phyloP scores from a whole-genome alignment of 2,113 vertebrate species.

The Hydropotes inermis region DNA sequence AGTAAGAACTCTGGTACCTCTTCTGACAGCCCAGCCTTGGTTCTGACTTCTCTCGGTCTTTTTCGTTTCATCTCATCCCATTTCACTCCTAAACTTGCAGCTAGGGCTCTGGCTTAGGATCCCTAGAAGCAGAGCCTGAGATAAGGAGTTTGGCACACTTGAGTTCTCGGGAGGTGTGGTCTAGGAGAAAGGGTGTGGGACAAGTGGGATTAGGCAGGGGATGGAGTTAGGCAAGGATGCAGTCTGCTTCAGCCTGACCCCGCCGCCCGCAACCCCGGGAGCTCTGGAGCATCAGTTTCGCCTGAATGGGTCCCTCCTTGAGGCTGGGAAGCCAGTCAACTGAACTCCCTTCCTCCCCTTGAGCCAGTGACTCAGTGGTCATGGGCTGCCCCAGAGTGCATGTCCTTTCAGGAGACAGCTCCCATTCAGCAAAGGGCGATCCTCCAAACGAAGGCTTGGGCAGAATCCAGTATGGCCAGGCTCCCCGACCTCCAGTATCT shows the following conservation, averaged over 20 bases:
- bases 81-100: background rate
- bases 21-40: background rate
- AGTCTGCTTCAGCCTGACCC: background rate
- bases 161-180: background rate
- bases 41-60: background rate
- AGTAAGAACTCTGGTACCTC: background rate
- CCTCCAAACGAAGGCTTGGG: background rate
- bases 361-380: background rate
- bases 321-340: background rate
- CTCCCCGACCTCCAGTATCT: background rate
- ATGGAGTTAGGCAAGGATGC: background rate
- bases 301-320: background rate
- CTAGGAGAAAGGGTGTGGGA: background rate
- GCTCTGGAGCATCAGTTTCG: background rate
- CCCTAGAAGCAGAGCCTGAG: background rate
- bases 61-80: background rate
- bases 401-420: background rate
- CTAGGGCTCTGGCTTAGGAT: background rate
- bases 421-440: background rate
- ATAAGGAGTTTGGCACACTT: background rate
- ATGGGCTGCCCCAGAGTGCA: background rate
- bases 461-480: background rate
- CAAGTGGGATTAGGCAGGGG: background rate
- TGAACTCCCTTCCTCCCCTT: background rate
- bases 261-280: rapidly evolving